These are phyloP conservation scores for Coptotermes formosanus DNA, from an alignment of 1,140 invertebrate species.

Conservation along the genomic window DNA sequence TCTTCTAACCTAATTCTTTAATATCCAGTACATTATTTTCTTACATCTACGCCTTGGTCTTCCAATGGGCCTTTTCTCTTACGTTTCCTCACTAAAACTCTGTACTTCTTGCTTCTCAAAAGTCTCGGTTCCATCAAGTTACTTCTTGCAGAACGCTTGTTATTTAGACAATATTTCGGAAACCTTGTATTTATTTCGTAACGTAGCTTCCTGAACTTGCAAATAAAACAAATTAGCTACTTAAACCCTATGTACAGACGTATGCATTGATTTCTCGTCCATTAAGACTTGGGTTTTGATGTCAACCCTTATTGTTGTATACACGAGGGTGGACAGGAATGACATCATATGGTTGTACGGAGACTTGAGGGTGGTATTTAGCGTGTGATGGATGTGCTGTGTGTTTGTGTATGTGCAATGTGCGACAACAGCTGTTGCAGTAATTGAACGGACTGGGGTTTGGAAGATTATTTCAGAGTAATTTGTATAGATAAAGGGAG, in stretches of 20 bases:
- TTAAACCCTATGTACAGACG: neutral
- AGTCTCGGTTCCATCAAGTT: too few relatives aligned
- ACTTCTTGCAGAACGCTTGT: too few relatives aligned
- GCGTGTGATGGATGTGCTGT: constrained; percentile 1
- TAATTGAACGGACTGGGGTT: neutral
- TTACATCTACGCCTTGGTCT: too few relatives aligned
- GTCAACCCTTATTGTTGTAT: neutral
- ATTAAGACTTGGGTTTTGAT: neutral
- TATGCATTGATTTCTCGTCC: neutral
- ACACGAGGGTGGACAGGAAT: neutral
- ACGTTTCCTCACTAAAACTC: too few relatives aligned
- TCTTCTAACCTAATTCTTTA: too few relatives aligned
- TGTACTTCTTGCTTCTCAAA: too few relatives aligned
- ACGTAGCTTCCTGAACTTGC: neutral
- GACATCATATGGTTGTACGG: constrained; percentile 10
- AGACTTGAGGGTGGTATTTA: neutral
- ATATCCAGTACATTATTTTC: too few relatives aligned
- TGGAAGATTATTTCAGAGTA: neutral
- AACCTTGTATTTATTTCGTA: too few relatives aligned
- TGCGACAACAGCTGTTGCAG: neutral
- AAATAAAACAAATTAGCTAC: neutral
- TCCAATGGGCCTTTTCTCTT: too few relatives aligned
- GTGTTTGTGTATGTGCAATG: neutral
- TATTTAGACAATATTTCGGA: too few relatives aligned
- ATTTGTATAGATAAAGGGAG: constrained; percentile 9